phyloP scores from a whole-genome alignment of 2,888 invertebrate genomes.

The Mesorhabditis sp. region DNA sequence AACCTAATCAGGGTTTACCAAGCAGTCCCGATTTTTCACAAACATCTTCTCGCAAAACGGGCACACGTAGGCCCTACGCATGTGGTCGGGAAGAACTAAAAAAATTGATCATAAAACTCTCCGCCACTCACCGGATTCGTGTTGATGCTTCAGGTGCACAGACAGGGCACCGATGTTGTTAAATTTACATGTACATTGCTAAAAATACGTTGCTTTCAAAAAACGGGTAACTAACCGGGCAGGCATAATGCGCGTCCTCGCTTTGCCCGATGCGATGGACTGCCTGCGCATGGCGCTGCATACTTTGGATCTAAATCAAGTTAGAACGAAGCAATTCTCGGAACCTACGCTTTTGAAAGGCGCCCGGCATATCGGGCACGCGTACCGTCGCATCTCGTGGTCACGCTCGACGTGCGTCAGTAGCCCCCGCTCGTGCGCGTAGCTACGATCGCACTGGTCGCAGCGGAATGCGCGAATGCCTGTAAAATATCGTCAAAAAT shows the following conservation, averaged over 20 bases:
- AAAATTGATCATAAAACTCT: not conserved
- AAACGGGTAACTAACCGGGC: not conserved
- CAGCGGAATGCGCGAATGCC: conserved; percentile 21
- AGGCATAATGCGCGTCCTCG: not conserved
- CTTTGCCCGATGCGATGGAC: not conserved
- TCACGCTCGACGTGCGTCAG: conserved; percentile 19
- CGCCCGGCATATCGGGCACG: not conserved
- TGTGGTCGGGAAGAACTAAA: not conserved
- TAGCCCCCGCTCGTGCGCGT: conserved; percentile 25
- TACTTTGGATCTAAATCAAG: conserved; percentile 21
- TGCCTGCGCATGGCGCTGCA: conserved; percentile 22
- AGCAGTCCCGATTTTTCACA: not conserved
- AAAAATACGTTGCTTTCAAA: not conserved
- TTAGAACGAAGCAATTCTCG: not conserved
- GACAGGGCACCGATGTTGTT: not conserved
- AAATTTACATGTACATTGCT: not conserved
- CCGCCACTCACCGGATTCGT: not conserved
- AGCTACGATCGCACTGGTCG: conserved; percentile 24
- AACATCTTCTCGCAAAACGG: not conserved
- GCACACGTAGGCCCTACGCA: not conserved
- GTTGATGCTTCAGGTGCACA: not conserved
- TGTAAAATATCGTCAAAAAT: not conserved
- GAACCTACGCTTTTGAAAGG: not conserved
- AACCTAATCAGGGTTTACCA: not conserved
- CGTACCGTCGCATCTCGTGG: conserved; percentile 14